Evolutionary conservation across 1,140 invertebrate genomes (phyloP), one percentile per base, ranked within the genome.

Genomic region (Caenorhabditis inopinata): DNA sequence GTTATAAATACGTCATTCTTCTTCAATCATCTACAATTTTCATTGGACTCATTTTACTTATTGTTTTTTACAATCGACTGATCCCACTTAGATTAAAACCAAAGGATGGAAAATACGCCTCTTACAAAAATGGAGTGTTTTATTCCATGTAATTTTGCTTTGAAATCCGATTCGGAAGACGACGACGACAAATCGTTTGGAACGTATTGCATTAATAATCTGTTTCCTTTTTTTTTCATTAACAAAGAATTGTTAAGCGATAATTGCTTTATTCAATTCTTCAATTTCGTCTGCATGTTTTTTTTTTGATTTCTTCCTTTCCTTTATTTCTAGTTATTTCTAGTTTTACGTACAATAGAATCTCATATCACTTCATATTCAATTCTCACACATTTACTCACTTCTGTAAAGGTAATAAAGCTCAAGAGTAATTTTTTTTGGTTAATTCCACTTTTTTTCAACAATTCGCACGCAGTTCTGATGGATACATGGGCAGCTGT

Each of bases 71-170:
- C 74, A 76, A 73, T 11, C 74, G 78, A 14, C 35, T 83, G 25
- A 46, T 82, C 38, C 81, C 82, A 42, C 29, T 83, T 49, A 42
- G 83, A 68, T 21, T 82, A 16, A 68, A 58, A 46, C 80, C 82
- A 14, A 51, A 46, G 18, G 21, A 25, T 47, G 79, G 79, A n/a
- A 35, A 75, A 9, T 25, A 46, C 3, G 68, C 51, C 0, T 23
- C 23, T 25, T 80, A 80, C 74, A 80, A 80, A 35, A 80, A 76
- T 29, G 79, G 79, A 49, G 47, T 73, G 9, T 76, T 78, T 16
- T 80, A 80, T 48, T 46, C 23, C 9, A 47, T 80, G 79, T 78
- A 80, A 76, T 42, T 42, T 42, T 42, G 5, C 38, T 42, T 14
- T 7, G 38, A 42, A 42, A 42, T 14, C 14, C 38, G 38, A 18